Base-by-base conservation (phyloP, 2,113 vertebrate genomes). In the Microcebus lehilahytsara region DNA sequence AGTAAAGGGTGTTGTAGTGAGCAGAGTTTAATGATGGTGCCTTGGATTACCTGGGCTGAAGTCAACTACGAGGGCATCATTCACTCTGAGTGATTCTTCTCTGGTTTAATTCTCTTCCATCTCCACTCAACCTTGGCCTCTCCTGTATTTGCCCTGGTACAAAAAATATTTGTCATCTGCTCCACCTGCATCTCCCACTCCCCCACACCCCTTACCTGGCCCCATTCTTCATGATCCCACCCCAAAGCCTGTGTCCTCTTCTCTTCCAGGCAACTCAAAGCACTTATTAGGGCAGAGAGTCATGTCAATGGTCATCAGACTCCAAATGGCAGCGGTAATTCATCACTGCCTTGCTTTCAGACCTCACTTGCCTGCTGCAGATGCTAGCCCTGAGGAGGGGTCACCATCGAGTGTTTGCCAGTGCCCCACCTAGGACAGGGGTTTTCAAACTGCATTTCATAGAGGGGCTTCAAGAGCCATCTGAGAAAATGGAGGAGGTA, bases 91-190 rank as follows among this genome's bases (percentile, higher is more conserved):
- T 42, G 23, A n/a, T 34, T 71, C 19, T 46, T 85, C 46, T 85
- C 30, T 91, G 32, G 91, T 49, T 90, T 75, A 10, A n/a, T 94
- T 89, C 40, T 74, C 51, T 94, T 79, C 78, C 14, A 4, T 88
- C 4, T 66, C 25, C 64, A 72, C 22, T 79, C 78, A 74, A 13
- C 53, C 9, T 34, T 86, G 19, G 37, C 67, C 53, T 64, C n/a
- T 81, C 51, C 72, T 80, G 6, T 19, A 27, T 81, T 85, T 92
- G 42, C 37, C 49, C 62, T 51, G 81, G 56, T 23, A 93, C 67
- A 34, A 96, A 94, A 69, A 94, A 69, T 88, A 87, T 49, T 77
- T 84, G 27, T 78, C 87, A n/a, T 49, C 14, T 67, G 37, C 32
- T 89, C 51, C 16, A 66, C 34, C 53, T 49, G 14, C 51, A 66